Percentiles rank a stretch among this genome's conserved stretches.
phyloP scores from a whole-genome alignment of 2,113 vertebrate species.

The Forbesichthys agassizii region DNA sequence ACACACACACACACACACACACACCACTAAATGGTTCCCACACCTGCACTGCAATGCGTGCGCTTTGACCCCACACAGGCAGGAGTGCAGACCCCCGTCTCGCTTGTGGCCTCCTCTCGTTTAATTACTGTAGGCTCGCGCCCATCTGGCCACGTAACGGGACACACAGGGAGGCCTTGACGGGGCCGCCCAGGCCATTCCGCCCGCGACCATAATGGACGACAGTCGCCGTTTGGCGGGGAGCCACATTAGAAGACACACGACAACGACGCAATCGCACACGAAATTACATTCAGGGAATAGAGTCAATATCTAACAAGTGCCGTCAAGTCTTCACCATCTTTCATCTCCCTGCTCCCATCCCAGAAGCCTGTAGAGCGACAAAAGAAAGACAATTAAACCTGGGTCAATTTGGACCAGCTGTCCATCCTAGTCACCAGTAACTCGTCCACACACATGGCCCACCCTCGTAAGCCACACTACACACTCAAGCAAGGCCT shows the following conservation, averaged over 20 bases:
- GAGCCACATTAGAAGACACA: constrained; percentile 6
- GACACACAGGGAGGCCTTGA: constrained; percentile 12
- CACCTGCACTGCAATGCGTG: too few relatives aligned
- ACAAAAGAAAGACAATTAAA: too few relatives aligned
- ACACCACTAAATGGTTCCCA: too few relatives aligned
- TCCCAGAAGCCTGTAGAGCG: too few relatives aligned
- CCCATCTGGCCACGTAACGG: constrained; percentile 26
- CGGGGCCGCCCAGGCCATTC: not conserved
- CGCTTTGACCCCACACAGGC: not conserved
- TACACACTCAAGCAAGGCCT: not conserved
- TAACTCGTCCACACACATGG: not conserved
- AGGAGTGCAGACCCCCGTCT: too few relatives aligned
- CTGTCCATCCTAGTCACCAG: constrained; percentile 27
- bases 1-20: not conserved
- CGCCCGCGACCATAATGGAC: constrained; percentile 21
- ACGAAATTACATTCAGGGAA: constrained; percentile 3
- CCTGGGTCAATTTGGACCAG: not conserved
- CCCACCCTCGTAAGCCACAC: not conserved
- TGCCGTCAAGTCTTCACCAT: not conserved
- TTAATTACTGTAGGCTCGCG: constrained; percentile 18
- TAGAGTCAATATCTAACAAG: constrained; percentile 4
- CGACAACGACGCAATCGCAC: constrained; percentile 1
- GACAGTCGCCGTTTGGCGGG: constrained; percentile 16
- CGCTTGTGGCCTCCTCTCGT: too few relatives aligned
- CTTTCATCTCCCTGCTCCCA: too few relatives aligned